Base-by-base conservation (phyloP, 1,140 invertebrate species). In the Dinothrombium tinctorium region DNA sequence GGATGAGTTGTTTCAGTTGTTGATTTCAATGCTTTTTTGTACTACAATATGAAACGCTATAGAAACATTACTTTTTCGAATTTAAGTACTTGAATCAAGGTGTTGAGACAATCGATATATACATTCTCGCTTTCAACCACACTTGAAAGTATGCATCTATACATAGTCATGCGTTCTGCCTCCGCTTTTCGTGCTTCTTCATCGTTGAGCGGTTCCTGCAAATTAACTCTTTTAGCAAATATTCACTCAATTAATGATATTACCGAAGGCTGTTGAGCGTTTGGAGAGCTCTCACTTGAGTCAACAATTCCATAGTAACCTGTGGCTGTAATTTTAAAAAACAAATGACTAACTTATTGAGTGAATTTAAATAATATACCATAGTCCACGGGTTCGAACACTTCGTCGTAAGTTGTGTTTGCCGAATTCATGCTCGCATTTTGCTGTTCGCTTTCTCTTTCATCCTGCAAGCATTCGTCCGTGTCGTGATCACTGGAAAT, bases 1-100 rank as follows among this genome's bases (percentile, higher is more conserved):
- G 80, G 81, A 56, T 84, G 79, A 4, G 81, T 83, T 28, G 81
- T 81, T 15, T 69, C 72, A 17, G 82, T 60, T 9, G 80, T 81
- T 1, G 79, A 76, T 58, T 80, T 76, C 40, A 87, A 73, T 1
- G 78, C 81, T 59, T 83, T 82, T 75, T 84, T 87, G 50, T 87
- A 87, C 76, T 87, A 59, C 36, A 65, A 58, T 47, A 41, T 45
- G 39, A 41, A 15, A 28, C n/a, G 26, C 26, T 8, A n/a, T 37
- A 17, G 37, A 40, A 38, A 24, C 15, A n/a, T 19, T 26, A 19
- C 12, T 42, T 33, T 46, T 17, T 35, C 14, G 20, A 24, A 41
- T 14, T 45, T 9, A 6, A 2, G 59, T 59, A 83, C 79, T 68
- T 82, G 76, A 46, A 82, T 65, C 63, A 86, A 74, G 35, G 86